These are phyloP conservation scores for Strongylocentrotus purpuratus DNA, from an alignment of 35 echinoderm and acorn worm species.

Conservation along the genomic window DNA sequence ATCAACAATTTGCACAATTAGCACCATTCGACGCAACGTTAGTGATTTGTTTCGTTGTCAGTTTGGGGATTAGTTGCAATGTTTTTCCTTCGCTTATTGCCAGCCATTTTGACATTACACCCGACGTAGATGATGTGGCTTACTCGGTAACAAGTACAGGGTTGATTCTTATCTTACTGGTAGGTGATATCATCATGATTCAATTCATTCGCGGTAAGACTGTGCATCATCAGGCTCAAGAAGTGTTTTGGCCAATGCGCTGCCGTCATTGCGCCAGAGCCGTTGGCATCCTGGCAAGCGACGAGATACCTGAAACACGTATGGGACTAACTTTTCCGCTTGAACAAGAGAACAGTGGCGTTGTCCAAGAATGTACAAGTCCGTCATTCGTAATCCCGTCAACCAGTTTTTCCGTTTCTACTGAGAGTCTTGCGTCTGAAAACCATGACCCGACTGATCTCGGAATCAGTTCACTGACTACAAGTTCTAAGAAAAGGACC, in stretches of 20 bases:
- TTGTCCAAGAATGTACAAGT: background rate
- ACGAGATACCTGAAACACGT: background rate
- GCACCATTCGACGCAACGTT: no score
- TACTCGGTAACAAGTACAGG: background rate
- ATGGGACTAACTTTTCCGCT: background rate
- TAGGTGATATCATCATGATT: background rate
- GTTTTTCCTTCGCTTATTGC: no score
- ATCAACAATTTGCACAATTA: no score
- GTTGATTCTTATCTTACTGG: background rate
- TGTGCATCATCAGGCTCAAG: background rate
- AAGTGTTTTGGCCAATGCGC: background rate
- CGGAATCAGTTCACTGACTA: background rate
- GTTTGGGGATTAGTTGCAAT: no score
- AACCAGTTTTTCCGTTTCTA: no score
- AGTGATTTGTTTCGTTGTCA: no score
- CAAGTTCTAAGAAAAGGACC: background rate
- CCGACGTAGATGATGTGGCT: background rate
- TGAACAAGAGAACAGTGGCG: background rate
- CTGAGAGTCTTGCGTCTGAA: no score
- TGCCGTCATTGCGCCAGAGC: background rate
- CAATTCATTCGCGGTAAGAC: background rate
- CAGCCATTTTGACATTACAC: background rate
- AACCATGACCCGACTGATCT: no score
- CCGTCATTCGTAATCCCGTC: no score
- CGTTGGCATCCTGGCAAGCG: background rate